A percentile compares a stretch with the other conserved stretches of the same genome.
phyloP scores from a whole-genome alignment of 1,140 invertebrate species.

The Drosophila suzukii region DNA sequence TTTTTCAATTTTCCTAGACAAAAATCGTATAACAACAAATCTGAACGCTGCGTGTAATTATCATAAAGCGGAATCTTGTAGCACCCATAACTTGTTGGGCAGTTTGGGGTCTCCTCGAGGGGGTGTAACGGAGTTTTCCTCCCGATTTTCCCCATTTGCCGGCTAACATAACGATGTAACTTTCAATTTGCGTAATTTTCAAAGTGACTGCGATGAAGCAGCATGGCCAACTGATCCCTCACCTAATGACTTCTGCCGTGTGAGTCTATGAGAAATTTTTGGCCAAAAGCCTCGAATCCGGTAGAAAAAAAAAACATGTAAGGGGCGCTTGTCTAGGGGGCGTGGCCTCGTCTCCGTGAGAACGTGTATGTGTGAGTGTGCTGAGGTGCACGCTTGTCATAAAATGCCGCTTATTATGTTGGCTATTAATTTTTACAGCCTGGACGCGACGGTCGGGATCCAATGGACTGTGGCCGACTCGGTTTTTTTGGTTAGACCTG shows the following conservation, averaged over 20 bases:
- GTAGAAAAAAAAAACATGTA: neutral
- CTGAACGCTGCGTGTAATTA: slow-evolving; percentile 70
- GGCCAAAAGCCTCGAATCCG: slow-evolving; percentile 9
- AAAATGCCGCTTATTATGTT: slow-evolving; percentile 83
- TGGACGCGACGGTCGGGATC: slow-evolving; percentile 55
- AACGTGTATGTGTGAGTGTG: slow-evolving; percentile 28
- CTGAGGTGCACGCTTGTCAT: slow-evolving; percentile 79
- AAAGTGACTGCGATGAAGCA: slow-evolving; percentile 53
- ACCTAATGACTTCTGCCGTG: slow-evolving; percentile 72
- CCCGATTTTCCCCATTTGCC: slow-evolving; percentile 36
- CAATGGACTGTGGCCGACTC: slow-evolving; percentile 41
- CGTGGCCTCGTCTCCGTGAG: slow-evolving; percentile 35
- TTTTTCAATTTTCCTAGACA: slow-evolving; percentile 73
- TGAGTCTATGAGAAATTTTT: slow-evolving; percentile 60
- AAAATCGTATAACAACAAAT: slow-evolving; percentile 68
- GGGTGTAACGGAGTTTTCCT: neutral
- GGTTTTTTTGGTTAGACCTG: slow-evolving; percentile 19
- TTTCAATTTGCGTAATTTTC: slow-evolving; percentile 83
- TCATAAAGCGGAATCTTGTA: slow-evolving; percentile 76
- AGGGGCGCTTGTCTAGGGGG: slow-evolving; percentile 16
- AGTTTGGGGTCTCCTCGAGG: slow-evolving; percentile 8
- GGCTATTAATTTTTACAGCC: slow-evolving; percentile 82
- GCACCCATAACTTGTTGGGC: slow-evolving; percentile 61
- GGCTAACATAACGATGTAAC: slow-evolving; percentile 63
- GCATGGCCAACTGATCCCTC: slow-evolving; percentile 72